Conservation (phyloP, 2,113 vertebrate genomes). For the Lophura nycthemera region DNA sequence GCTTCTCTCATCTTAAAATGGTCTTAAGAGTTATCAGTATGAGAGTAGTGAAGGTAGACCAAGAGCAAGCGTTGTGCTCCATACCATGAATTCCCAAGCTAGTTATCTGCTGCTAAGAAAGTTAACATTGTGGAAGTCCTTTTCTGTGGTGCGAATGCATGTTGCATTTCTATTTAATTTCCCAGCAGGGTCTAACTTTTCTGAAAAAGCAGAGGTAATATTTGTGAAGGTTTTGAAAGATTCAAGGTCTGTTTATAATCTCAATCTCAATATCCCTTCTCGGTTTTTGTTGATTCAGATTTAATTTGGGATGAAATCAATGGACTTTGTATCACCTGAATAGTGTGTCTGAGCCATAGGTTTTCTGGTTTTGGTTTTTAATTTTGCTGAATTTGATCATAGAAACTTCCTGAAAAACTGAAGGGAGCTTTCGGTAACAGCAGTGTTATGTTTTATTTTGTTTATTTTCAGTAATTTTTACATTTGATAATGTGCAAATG, state of each 20-base stretch:
- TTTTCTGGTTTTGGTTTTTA: background rate
- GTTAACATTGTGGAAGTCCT: background rate
- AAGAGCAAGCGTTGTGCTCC: background rate
- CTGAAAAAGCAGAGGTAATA: background rate
- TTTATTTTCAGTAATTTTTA: no score
- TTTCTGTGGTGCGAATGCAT: background rate
- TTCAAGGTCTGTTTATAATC: background rate
- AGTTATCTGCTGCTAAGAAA: background rate
- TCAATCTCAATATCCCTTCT: background rate
- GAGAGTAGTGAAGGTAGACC: background rate
- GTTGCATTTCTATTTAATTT: background rate
- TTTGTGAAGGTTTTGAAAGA: conserved; percentile 4
- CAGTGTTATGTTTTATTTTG: background rate
- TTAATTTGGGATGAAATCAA: background rate
- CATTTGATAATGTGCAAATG: background rate
- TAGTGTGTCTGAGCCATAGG: background rate
- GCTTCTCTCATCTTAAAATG: background rate
- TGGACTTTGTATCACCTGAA: background rate
- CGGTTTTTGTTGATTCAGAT: background rate
- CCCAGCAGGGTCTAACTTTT: background rate
- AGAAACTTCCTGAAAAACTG: background rate
- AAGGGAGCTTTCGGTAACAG: background rate
- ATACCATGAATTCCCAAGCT: background rate
- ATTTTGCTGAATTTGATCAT: background rate
- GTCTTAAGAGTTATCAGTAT: background rate